Evolutionary conservation across 2,888 invertebrate genomes (phyloP).

Genomic region (Tanytarsus gracilentus): DNA sequence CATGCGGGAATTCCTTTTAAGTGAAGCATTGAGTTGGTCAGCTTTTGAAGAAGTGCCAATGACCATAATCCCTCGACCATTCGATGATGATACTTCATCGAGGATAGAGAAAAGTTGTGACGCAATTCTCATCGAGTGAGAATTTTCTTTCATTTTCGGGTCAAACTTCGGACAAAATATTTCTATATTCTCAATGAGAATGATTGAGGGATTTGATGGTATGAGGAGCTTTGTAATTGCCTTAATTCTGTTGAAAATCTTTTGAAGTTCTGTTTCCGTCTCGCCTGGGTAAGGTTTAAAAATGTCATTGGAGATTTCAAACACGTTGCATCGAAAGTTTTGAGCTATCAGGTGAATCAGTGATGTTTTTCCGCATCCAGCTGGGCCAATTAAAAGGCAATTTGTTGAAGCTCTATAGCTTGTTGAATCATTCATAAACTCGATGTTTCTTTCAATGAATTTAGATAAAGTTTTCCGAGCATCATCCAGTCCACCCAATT

Average conservation of each 20-base stretch:
- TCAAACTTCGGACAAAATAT: slow-evolving; percentile 41
- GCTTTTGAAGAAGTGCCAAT: slow-evolving; percentile 49
- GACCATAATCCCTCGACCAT: slow-evolving; percentile 41
- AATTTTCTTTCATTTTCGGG: slow-evolving; percentile 34
- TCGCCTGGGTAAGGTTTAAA: slow-evolving; percentile 47
- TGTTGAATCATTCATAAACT: slow-evolving; percentile 28
- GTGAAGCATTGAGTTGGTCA: slow-evolving; percentile 43
- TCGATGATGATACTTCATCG: slow-evolving; percentile 41
- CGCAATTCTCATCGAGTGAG: slow-evolving; percentile 41
- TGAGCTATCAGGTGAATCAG: slow-evolving; percentile 45
- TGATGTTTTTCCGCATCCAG: slow-evolving; percentile 52
- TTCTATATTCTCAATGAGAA: slow-evolving; percentile 44
- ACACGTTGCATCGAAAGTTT: slow-evolving; percentile 43
- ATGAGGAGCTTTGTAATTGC: background rate
- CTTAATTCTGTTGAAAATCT: slow-evolving; percentile 40
- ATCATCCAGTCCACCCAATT: slow-evolving; percentile 34
- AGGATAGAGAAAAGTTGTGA: slow-evolving; percentile 45
- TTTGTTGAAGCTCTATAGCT: slow-evolving; percentile 36
- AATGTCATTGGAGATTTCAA: slow-evolving; percentile 43
- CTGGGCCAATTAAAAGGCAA: slow-evolving; percentile 43
- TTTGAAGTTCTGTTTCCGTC: slow-evolving; percentile 44
- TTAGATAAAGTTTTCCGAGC: slow-evolving; percentile 35
- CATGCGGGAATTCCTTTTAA: slow-evolving; percentile 48
- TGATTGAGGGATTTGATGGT: slow-evolving; percentile 38
- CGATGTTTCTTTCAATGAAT: slow-evolving; percentile 30